phyloP scores from a whole-genome alignment of 2,797 vertebrate species.

The Neostethus bicornis region DNA sequence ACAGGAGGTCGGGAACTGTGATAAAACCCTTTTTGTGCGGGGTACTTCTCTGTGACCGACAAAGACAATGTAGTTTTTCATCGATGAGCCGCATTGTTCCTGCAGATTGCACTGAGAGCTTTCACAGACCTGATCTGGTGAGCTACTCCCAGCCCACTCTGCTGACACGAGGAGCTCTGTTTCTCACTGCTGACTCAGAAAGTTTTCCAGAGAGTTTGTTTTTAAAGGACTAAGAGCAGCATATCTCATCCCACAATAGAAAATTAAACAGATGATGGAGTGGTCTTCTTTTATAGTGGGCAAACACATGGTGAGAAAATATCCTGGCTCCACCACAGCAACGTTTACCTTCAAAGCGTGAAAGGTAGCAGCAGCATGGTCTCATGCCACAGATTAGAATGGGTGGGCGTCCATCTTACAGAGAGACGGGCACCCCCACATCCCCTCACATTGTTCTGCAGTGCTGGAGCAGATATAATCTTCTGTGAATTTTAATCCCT shows the following conservation, averaged over 20 bases:
- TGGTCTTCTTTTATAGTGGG: slow-evolving; percentile 48
- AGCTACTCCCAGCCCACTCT: slow-evolving; percentile 44
- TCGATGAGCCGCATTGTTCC: slow-evolving; percentile 60
- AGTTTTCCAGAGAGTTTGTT: slow-evolving; percentile 60
- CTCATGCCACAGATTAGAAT: slow-evolving; percentile 70
- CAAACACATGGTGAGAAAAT: slow-evolving; percentile 49
- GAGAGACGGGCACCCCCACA: slow-evolving; percentile 56
- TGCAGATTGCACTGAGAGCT: slow-evolving; percentile 42
- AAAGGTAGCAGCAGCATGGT: slow-evolving; percentile 51
- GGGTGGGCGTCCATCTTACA: slow-evolving; percentile 72
- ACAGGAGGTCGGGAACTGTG: slow-evolving; percentile 22
- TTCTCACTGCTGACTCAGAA: slow-evolving; percentile 68
- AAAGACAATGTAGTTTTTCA: slow-evolving; percentile 73
- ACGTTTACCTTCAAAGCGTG: slow-evolving; percentile 21
- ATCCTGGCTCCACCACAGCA: slow-evolving; percentile 8
- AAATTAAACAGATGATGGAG: slow-evolving; percentile 59
- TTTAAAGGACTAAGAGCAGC: slow-evolving; percentile 63
- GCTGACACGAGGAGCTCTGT: slow-evolving; percentile 31
- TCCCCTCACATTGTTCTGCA: slow-evolving; percentile 66
- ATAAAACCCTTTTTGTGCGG: slow-evolving; percentile 67
- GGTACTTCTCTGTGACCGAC: slow-evolving; percentile 49
- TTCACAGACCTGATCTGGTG: slow-evolving; percentile 56
- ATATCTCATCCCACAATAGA: slow-evolving; percentile 60
- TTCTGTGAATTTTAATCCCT: slow-evolving; percentile 76
- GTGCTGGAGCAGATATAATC: slow-evolving; percentile 79